Evolutionary conservation across 2,797 vertebrate genomes (phyloP).

Genomic region (Bradypodion ventrale): DNA sequence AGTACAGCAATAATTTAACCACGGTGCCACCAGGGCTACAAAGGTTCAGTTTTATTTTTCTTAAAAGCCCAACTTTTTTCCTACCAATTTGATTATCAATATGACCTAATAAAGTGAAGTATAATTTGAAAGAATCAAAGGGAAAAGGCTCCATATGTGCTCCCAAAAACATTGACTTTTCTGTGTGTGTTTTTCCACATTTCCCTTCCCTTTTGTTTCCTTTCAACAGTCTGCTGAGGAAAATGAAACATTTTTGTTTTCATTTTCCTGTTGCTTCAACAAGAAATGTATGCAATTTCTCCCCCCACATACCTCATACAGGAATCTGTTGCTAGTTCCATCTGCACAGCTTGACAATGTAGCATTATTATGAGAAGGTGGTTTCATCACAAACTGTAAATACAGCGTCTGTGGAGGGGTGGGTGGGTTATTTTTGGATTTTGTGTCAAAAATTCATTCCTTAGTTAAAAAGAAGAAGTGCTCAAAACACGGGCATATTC

Average conservation of each 20-base stretch:
- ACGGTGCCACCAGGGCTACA: no score
- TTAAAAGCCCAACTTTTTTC: slow-evolving; percentile 1
- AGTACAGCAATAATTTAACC: no score
- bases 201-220: background rate
- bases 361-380: background rate
- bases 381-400: slow-evolving; percentile 39
- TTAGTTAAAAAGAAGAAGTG: background rate
- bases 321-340: slow-evolving; percentile 1
- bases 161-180: slow-evolving; percentile 3
- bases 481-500: slow-evolving; percentile 6
- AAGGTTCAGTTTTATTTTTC: no score
- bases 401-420: background rate
- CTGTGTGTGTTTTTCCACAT: background rate
- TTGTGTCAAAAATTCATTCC: slow-evolving; percentile 26
- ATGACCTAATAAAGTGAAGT: slow-evolving; percentile 22
- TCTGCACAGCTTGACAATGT: slow-evolving; percentile 25
- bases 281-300: slow-evolving; percentile 13
- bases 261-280: slow-evolving; percentile 34
- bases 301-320: slow-evolving; percentile 32
- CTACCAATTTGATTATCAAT: slow-evolving; percentile 29
- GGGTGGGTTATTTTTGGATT: slow-evolving; percentile 23
- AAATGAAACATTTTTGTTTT: background rate
- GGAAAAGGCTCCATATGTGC: background rate
- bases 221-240: background rate
- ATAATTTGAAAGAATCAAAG: slow-evolving; percentile 34